Evolutionary conservation across 2,888 invertebrate species (phyloP), one percentile per base, ranked within the genome.

Genomic region (Melieria picta): DNA sequence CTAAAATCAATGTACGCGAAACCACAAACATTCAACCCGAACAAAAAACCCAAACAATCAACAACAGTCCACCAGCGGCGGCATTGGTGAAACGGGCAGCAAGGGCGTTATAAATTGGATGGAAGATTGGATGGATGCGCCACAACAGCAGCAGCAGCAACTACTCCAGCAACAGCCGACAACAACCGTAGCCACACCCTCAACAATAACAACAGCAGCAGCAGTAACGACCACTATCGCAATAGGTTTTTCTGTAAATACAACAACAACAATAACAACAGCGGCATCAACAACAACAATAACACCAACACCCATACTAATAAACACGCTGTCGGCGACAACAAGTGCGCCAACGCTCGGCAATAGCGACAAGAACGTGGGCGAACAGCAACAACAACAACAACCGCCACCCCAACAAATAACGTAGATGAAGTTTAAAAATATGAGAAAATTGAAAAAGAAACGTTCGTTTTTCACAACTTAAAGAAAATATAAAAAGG

Each of bases 351-450:
- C 76, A 75, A 71, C 77, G 73, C 52, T 67, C 50, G 67, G 73
- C 73, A 72, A 43, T 72, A 71, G 55, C 61, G 60, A 65, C 71
- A 72, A 70, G 73, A 74, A 74, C 74, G 71, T 72, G 73, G 73
- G 75, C 76, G 73, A 76, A 72, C 76, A 77, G 67, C 65, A 71
- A 69, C 74, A 72, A 42, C 72, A 71, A 47, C 69, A 73, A 70
- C 74, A 72, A 73, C 74, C 71, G 58, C 74, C 74, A 75, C 74
- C 74, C 75, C 77, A 76, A 74, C 75, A 74, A 75, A 78, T 63
- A 72, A 78, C 77, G 76, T 78, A 78, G 77, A 77, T 78, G 77
- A 77, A 77, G 75, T 77, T 77, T 66, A 76, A 76, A 76, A 76
- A 77, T 74, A 73, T 75, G 67, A 68, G 68, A 72, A 74, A 62